phyloP scores from a whole-genome alignment of 1,140 invertebrate genomes.

The Drosophila bocqueti region DNA sequence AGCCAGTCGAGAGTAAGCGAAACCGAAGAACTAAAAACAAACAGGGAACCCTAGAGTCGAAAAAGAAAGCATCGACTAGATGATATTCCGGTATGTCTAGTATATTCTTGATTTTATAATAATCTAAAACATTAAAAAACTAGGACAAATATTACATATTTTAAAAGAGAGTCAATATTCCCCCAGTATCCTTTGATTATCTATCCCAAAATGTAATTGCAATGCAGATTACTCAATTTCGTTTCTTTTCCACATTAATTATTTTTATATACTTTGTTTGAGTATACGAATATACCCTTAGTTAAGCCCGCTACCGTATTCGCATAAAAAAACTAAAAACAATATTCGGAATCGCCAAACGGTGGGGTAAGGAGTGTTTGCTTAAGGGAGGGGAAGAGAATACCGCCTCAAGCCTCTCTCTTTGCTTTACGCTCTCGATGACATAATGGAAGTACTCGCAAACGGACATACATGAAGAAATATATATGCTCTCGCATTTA shows the following conservation, averaged over 20 bases:
- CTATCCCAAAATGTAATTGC: too few relatives aligned
- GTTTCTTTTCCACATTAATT: not conserved
- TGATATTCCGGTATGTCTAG: not conserved
- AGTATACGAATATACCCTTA: not conserved
- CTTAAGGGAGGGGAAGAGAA: conserved; percentile 2
- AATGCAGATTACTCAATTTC: not conserved
- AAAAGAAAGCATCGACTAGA: not conserved
- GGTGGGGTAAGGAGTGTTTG: not conserved
- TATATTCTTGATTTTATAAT: not conserved
- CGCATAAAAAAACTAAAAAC: conserved; percentile 24
- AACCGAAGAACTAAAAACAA: conserved; percentile 18
- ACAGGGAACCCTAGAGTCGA: not conserved
- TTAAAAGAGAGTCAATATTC: too few relatives aligned
- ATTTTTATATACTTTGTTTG: too few relatives aligned
- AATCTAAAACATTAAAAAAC: not conserved
- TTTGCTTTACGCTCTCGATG: conserved; percentile 35
- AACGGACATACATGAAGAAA: conserved; percentile 1
- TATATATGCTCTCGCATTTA: conserved; percentile 6
- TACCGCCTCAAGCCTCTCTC: conserved; percentile 30
- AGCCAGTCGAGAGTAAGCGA: conserved; percentile 25
- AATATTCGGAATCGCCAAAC: conserved; percentile 10
- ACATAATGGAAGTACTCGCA: conserved; percentile 66
- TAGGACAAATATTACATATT: too few relatives aligned
- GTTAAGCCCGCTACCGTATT: not conserved
- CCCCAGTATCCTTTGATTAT: too few relatives aligned